These are phyloP conservation scores for Drosophila neutralis DNA, from an alignment of 2,888 invertebrate genomes.

Conservation along the genomic window DNA sequence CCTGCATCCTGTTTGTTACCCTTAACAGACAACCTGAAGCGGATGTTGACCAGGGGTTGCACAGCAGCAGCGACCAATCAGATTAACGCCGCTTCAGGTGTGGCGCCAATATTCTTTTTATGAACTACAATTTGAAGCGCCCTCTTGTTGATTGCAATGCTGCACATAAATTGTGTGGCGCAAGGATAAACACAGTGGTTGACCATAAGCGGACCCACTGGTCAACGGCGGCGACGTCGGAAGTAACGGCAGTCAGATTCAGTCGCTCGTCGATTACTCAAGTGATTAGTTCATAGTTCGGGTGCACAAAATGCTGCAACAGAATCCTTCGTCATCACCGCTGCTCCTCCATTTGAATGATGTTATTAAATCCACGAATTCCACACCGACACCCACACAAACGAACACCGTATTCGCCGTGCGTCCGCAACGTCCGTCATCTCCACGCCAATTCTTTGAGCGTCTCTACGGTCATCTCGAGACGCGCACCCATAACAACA, in stretches of 20 bases:
- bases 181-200: constrained; percentile 49
- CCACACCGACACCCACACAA: constrained; percentile 11
- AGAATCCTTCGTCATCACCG: constrained; percentile 18
- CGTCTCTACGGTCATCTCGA: constrained; percentile 92
- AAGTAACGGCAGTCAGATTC: constrained; percentile 50
- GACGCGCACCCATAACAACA: constrained; percentile 54
- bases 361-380: constrained; percentile 32
- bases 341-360: constrained; percentile 26
- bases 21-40: constrained; percentile 30
- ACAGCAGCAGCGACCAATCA: constrained; percentile 45
- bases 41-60: constrained; percentile 56
- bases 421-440: constrained; percentile 87
- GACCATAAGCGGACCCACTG: constrained; percentile 44
- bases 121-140: constrained; percentile 51
- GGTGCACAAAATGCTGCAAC: constrained; percentile 55
- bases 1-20: constrained; percentile 45
- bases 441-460: constrained; percentile 92
- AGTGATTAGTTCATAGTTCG: constrained; percentile 59
- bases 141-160: constrained; percentile 54
- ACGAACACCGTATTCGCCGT: constrained; percentile 16
- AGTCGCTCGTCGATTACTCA: constrained; percentile 66
- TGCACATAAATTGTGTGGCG: constrained; percentile 50
- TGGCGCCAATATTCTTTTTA: constrained; percentile 44
- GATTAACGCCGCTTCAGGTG: constrained; percentile 23
- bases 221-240: constrained; percentile 30